phyloP scores from a whole-genome alignment of 2,797 vertebrate genomes.

The Chiroxiphia lanceolata region DNA sequence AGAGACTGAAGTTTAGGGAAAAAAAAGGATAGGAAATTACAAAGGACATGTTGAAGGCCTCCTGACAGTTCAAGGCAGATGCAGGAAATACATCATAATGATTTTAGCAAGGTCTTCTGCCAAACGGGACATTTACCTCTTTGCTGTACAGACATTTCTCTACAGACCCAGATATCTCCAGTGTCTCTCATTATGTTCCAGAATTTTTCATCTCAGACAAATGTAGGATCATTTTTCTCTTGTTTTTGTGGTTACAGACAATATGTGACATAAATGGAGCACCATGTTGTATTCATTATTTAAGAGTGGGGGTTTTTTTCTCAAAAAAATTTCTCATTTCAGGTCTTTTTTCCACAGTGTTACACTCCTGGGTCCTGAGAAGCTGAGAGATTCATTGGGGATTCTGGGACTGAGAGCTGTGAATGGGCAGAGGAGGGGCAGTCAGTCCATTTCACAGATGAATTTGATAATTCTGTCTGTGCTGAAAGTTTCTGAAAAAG shows the following conservation, averaged over 20 bases:
- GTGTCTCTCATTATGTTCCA: not conserved
- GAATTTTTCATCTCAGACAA: not conserved
- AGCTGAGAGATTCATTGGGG: not conserved
- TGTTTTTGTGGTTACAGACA: not conserved
- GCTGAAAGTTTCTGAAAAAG: not conserved
- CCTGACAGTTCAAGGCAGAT: not conserved
- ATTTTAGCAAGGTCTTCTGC: slow-evolving; percentile 1
- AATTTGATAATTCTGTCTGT: not conserved
- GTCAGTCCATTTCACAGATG: not conserved
- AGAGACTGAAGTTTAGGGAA: not conserved
- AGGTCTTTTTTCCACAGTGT: not conserved
- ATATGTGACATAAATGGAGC: not conserved
- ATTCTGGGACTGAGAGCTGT: not conserved
- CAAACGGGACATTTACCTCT: not conserved
- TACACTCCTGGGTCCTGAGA: not conserved
- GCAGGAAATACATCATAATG: not conserved
- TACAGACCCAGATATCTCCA: not conserved
- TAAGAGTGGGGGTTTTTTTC: not conserved
- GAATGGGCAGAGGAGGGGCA: not conserved
- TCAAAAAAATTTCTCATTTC: not conserved
- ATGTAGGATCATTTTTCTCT: not conserved
- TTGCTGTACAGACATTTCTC: not conserved
- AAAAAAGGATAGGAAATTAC: not conserved
- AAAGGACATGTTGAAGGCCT: not conserved
- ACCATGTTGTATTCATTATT: not conserved